Evolutionary conservation across 2,888 invertebrate species (phyloP), one percentile per base, ranked within the genome.

Genomic region (Metallyticus violacea): DNA sequence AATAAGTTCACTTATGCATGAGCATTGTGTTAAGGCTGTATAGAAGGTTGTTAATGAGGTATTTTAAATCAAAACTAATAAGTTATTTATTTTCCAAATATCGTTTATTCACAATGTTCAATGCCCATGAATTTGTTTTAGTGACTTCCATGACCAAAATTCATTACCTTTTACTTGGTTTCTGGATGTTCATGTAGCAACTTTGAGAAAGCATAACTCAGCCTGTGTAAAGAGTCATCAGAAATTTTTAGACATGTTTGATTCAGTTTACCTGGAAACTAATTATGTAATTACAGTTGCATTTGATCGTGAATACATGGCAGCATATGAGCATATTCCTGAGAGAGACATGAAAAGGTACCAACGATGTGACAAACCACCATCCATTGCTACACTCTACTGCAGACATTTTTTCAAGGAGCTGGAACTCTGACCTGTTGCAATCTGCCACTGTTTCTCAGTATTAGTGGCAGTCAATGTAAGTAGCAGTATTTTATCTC

Each of bases 301-400:
- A 28, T 96, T 99, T 90, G 99, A 99, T 92, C 95, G 96, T 86
- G 98, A 98, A 91, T 99, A 98, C 92, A 93, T 95, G 82, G 93
- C 94, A 85, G 97, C 98, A 0, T 95, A 96, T 90, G 96, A 96
- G 40, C 95, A 95, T 89, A 92, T 97, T 79, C 94, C 95, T 88
- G 93, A 94, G 88, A 94, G 94, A 90, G 95, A 95, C 89, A 95
- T 95, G 87, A 93, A 95, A 87, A 94, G 95, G 89, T 94, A 94
- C 89, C 89, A 89, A 77, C 94, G 95, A 82, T 96, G 96, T 89
- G 98, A 98, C 92, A 93, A 95, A 88, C 97, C 98, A 78, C 96
- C 97, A 26, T 95, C 96, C 25, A 93, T 95, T 89, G 95, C 96
- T 88, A 95, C 97, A 30, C 93, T 97, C 85, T 97, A 96, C 92